A percentile compares a stretch with the other conserved stretches of the same genome.
phyloP scores from a whole-genome alignment of 2,888 invertebrate species.

The Trichacis sp. region DNA sequence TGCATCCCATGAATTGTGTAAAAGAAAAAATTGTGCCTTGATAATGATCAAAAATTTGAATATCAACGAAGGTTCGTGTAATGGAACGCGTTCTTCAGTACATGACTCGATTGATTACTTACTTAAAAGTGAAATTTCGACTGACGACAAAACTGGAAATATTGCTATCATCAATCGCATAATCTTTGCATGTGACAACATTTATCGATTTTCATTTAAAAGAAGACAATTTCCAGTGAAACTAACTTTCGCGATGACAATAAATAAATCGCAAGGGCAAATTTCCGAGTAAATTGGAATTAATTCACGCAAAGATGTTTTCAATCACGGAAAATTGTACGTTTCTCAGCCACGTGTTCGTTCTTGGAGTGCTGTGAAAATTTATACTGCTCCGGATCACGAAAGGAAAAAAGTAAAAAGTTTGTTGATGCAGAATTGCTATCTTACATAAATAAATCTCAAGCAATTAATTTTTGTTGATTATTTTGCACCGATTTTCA shows the following conservation, averaged over 20 bases:
- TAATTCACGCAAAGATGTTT: neutral
- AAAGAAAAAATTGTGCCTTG: neutral
- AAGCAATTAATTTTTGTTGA: too few relatives aligned
- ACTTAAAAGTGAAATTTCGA: slow-evolving; percentile 39
- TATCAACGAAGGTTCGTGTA: slow-evolving; percentile 30
- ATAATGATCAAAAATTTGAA: neutral
- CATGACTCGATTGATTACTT: slow-evolving; percentile 29
- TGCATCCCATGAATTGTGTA: neutral
- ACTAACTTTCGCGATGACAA: too few relatives aligned
- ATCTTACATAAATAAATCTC: too few relatives aligned
- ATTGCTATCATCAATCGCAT: neutral
- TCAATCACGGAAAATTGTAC: slow-evolving; percentile 42
- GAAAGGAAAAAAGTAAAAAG: too few relatives aligned
- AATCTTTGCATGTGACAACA: slow-evolving; percentile 13
- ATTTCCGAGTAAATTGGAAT: too few relatives aligned
- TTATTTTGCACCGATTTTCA: too few relatives aligned
- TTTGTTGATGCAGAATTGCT: too few relatives aligned
- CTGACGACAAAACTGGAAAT: slow-evolving; percentile 32
- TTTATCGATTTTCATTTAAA: slow-evolving; percentile 29
- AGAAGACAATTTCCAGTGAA: slow-evolving; percentile 40
- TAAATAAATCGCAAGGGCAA: too few relatives aligned
- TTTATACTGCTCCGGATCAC: too few relatives aligned
- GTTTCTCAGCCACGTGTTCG: slow-evolving; percentile 34
- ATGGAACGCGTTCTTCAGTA: slow-evolving; percentile 41
- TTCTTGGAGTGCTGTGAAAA: slow-evolving; percentile 38